phyloP scores from a whole-genome alignment of 2,888 invertebrate species.

The Tachina fera region DNA sequence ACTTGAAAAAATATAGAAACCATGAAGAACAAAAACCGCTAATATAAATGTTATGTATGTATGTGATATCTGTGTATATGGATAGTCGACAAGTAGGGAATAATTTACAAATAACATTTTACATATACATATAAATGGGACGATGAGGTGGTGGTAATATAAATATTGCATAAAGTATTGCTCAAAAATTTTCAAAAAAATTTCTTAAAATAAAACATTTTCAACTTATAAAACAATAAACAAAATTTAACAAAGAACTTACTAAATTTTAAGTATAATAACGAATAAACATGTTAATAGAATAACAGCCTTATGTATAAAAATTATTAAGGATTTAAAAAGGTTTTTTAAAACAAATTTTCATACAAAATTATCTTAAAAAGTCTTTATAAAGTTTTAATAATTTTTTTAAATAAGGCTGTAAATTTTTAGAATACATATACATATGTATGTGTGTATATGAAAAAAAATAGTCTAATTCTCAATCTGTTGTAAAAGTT shows the following conservation, averaged over 20 bases:
- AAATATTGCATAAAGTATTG: conserved; percentile 49
- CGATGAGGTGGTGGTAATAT: conserved; percentile 1
- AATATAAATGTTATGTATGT: too few species aligned
- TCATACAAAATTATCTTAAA: too few species aligned
- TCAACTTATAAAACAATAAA: conserved; percentile 41
- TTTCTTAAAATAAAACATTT: conserved; percentile 3
- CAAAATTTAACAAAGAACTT: conserved; percentile 18
- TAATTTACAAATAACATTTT: neutral
- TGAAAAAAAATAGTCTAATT: too few species aligned
- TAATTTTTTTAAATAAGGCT: too few species aligned
- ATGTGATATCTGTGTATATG: neutral
- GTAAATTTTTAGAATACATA: conserved; percentile 22
- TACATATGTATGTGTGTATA: too few species aligned
- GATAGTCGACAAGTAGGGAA: neutral
- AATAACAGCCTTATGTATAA: too few species aligned
- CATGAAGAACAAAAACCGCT: too few species aligned
- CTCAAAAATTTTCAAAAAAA: conserved; percentile 6
- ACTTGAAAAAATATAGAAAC: too few species aligned
- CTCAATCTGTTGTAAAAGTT: too few species aligned
- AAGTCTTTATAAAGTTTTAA: too few species aligned
- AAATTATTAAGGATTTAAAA: too few species aligned
- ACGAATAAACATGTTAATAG: neutral
- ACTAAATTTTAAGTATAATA: conserved; percentile 12
- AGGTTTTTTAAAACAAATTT: too few species aligned
- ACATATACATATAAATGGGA: neutral